phyloP scores from a whole-genome alignment of 2,888 invertebrate genomes.

The Orgyia antiqua region DNA sequence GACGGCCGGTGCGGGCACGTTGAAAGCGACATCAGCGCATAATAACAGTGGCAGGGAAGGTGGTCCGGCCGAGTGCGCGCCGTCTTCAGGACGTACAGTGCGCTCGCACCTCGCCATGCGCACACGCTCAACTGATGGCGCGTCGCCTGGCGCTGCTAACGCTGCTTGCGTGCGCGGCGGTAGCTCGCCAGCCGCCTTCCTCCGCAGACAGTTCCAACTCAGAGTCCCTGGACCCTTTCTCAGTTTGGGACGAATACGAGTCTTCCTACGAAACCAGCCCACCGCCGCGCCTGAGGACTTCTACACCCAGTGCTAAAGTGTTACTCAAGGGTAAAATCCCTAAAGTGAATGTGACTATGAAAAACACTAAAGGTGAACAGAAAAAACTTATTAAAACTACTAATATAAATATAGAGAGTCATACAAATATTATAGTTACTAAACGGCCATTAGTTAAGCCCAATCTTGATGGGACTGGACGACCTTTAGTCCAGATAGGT shows the following conservation, averaged over 20 bases:
- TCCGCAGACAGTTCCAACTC: slow-evolving; percentile 43
- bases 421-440: slow-evolving; percentile 67
- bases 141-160: slow-evolving; percentile 74
- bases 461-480: slow-evolving; percentile 23
- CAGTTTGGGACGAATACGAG: slow-evolving; percentile 60
- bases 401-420: slow-evolving; percentile 65
- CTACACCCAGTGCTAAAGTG: slow-evolving; percentile 56
- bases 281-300: slow-evolving; percentile 33
- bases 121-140: slow-evolving; percentile 73
- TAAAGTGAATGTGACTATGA: slow-evolving; percentile 55
- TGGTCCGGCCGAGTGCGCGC: slow-evolving; percentile 36
- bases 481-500: slow-evolving; percentile 32
- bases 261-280: slow-evolving; percentile 48
- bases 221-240: slow-evolving; percentile 52
- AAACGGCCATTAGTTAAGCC: slow-evolving; percentile 38
- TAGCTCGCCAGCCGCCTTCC: slow-evolving; percentile 42
- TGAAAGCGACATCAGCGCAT: slow-evolving; percentile 64
- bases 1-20: slow-evolving; percentile 32
- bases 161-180: slow-evolving; percentile 60
- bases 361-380: slow-evolving; percentile 46
- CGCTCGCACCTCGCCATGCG: slow-evolving; percentile 75
- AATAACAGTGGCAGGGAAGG: slow-evolving; percentile 65
- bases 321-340: slow-evolving; percentile 49
- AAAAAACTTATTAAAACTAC: slow-evolving; percentile 60
- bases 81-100: slow-evolving; percentile 53